Conservation (phyloP, 2,113 vertebrate species). For the Neolamprologus sp. region DNA sequence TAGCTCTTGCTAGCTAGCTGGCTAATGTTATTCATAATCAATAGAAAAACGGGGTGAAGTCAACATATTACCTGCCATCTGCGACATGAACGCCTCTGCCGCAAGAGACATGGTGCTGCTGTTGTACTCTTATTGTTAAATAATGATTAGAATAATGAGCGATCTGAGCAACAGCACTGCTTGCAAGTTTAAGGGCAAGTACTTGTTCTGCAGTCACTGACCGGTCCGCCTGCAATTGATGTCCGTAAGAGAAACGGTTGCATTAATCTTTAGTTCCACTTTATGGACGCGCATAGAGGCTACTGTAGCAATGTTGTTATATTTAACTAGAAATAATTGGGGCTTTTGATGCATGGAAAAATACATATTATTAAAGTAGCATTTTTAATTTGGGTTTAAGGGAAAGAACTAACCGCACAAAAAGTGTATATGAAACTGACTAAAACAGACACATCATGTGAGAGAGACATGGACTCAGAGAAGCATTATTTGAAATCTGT, state of each 20-base stretch:
- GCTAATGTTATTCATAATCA: neutral
- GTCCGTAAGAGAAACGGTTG: neutral
- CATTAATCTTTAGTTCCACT: neutral
- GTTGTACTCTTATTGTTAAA: neutral
- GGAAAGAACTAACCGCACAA: neutral
- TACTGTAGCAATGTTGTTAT: neutral
- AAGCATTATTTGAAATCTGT: neutral
- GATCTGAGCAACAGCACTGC: neutral
- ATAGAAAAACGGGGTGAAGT: neutral
- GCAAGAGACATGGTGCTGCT: constrained; percentile 69
- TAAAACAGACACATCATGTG: neutral
- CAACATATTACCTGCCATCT: constrained; percentile 69
- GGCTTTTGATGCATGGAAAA: neutral
- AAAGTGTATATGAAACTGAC: neutral
- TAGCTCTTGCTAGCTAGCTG: neutral
- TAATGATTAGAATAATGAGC: neutral
- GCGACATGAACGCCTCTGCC: constrained; percentile 74
- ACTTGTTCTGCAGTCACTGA: neutral
- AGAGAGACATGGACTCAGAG: neutral
- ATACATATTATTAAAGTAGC: neutral
- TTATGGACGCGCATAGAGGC: neutral
- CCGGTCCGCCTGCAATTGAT: neutral
- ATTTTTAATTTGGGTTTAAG: neutral
- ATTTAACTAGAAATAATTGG: neutral
- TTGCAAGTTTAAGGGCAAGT: constrained; percentile 51